Conservation (phyloP, 1,140 invertebrate genomes). For the Heterodera carotae region DNA sequence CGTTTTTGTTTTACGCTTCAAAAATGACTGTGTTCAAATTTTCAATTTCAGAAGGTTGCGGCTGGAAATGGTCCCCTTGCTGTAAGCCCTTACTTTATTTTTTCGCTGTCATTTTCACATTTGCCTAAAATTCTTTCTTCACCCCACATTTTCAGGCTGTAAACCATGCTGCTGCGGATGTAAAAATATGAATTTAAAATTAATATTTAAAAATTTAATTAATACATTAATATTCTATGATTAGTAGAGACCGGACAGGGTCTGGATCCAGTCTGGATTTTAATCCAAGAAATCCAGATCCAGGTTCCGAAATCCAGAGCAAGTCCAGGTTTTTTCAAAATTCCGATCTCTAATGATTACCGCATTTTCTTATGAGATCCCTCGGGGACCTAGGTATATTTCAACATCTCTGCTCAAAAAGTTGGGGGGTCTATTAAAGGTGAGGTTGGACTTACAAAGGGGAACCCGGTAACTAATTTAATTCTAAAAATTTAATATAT, state of each 20-base stretch:
- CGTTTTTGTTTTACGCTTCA: not conserved
- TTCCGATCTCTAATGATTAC: not conserved
- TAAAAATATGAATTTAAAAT: not conserved
- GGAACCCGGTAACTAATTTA: no score
- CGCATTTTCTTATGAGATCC: no score
- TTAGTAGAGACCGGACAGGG: no score
- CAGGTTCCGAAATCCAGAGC: no score
- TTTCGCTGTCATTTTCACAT: not conserved
- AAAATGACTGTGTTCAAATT: not conserved
- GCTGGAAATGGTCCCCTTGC: slow-evolving; percentile 30
- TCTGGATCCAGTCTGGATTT: not conserved
- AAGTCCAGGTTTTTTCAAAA: not conserved
- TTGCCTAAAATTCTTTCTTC: not conserved
- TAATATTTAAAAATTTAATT: not conserved
- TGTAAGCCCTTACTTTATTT: slow-evolving; percentile 13
- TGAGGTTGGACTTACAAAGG: no score
- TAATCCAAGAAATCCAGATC: not conserved
- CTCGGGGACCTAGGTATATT: no score
- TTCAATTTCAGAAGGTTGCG: slow-evolving; percentile 16
- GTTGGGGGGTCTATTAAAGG: no score
- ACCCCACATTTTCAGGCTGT: slow-evolving; percentile 7
- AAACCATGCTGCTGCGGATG: slow-evolving; percentile 19
- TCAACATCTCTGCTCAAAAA: no score
- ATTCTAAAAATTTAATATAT: no score
- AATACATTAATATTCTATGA: no score